Base-by-base conservation (phyloP, 2,113 vertebrate species). In the Phaetusa simplex region DNA sequence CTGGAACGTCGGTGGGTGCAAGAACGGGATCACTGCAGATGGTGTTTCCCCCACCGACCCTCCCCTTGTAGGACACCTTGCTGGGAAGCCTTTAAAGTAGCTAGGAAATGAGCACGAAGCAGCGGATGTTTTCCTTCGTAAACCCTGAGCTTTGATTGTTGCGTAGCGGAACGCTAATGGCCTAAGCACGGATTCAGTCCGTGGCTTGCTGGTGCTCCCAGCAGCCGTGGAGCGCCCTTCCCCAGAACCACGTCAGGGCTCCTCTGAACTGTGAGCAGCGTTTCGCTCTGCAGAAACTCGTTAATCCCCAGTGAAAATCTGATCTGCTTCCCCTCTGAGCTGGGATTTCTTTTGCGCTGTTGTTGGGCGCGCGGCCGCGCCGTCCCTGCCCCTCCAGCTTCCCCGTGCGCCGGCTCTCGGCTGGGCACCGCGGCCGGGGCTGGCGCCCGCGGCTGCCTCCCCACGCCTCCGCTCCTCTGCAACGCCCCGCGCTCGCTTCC, bases 401-500 rank as follows among this genome's bases (percentile, higher is more conserved):
- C 36, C 76, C 76, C 8, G 2, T 8, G 5, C 50, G 4, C 40
- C 59, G 38, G 52, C 43, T 66, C 24, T 50, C 1, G 0, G 27
- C 62, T 38, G 5, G 3, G 43, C 6, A 2, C 47, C 49, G 24
- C 42, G n/a, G 81, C 56, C 34, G 1, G 10, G 20, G 26, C 30
- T 53, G 49, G 43, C 72, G 34, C 40, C 6, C 21, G 20, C 50
- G 0, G 0, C 58, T 74, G 69, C 38, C 36, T 69, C 23, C 19
- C 26, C 1, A 1, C 71, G 47, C 56, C 62, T 13, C 58, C 84
- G 40, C 34, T 77, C 49, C 88, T 20, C 12, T 65, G 73, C 36
- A 12, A 34, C 19, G 4, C 36, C 61, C 45, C 12, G 3, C 0
- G 1, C 50, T 55, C 23, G 2, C 19, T 34, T 12, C 18, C 6